Evolutionary conservation across 2,113 vertebrate species (phyloP).

Genomic region (Australoheros scitulus): DNA sequence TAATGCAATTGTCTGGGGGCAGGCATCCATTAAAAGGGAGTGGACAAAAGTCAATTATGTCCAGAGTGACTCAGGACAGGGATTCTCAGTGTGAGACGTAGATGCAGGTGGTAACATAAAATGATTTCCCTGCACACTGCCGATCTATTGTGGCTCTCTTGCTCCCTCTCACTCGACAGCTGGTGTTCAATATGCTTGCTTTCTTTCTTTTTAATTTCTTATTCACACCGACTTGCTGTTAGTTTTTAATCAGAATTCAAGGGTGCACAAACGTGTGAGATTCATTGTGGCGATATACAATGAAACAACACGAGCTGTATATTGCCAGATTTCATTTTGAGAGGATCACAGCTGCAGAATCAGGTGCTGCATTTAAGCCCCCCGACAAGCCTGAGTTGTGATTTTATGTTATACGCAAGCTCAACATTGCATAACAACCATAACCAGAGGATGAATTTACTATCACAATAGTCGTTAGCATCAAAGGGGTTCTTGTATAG

Average conservation of each 20-base stretch:
- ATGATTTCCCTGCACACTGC: conserved; percentile 38
- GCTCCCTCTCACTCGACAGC: conserved; percentile 6
- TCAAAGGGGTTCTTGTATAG: background rate
- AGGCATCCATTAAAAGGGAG: conserved; percentile 52
- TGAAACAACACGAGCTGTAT: background rate
- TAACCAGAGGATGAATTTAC: conserved; percentile 1
- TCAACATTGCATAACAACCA: conserved; percentile 10
- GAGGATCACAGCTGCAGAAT: conserved; percentile 31
- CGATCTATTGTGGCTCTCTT: conserved; percentile 10
- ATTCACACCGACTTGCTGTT: background rate
- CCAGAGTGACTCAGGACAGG: conserved; percentile 40
- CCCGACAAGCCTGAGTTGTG: background rate
- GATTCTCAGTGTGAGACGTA: conserved; percentile 34
- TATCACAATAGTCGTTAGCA: background rate
- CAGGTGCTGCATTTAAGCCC: conserved; percentile 25
- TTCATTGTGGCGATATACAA: background rate
- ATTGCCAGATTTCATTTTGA: conserved; percentile 34
- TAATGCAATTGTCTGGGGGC: conserved; percentile 58
- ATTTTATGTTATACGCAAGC: conserved; percentile 6
- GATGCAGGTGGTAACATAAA: conserved; percentile 24
- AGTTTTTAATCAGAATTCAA: conserved; percentile 8
- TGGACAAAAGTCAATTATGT: conserved; percentile 62
- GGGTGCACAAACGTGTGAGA: background rate
- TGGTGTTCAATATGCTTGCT: background rate
- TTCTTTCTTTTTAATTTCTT: background rate